A percentile compares a stretch with the other conserved stretches of the same genome.
These are phyloP conservation scores for Lordiphosa stackelbergi DNA, from an alignment of 1,140 invertebrate genomes.

Conservation along the genomic window DNA sequence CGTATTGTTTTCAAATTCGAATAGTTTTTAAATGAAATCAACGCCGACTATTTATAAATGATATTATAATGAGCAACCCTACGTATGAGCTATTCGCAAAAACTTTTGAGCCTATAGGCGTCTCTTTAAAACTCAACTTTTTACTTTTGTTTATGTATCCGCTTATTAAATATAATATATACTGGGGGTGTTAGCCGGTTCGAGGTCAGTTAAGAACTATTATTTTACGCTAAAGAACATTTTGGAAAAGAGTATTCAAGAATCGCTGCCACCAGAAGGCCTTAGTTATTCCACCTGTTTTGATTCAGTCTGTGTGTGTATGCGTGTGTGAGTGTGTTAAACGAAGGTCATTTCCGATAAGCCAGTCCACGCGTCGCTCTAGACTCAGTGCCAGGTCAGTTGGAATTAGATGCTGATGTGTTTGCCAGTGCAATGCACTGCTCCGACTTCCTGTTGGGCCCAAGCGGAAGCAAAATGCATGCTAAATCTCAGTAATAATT, in stretches of 20 bases:
- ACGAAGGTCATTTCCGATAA: constrained; percentile 70
- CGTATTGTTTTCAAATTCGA: too few species aligned
- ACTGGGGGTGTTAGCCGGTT: too few species aligned
- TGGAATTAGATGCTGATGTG: constrained; percentile 18
- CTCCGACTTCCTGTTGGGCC: constrained; percentile 41
- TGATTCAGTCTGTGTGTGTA: constrained; percentile 23
- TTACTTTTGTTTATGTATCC: too few species aligned
- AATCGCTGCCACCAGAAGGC: background rate
- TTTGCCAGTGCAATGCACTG: constrained; percentile 47
- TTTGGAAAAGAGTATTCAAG: background rate
- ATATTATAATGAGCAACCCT: too few species aligned
- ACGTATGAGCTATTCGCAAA: too few species aligned
- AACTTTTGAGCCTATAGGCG: too few species aligned
- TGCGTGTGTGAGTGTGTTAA: constrained; percentile 26
- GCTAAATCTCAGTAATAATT: constrained; percentile 16
- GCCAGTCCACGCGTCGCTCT: constrained; percentile 22
- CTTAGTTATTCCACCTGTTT: constrained; percentile 15
- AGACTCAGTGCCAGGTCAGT: constrained; percentile 11
- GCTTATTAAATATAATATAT: too few species aligned
- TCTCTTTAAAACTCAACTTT: too few species aligned
- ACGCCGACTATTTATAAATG: too few species aligned
- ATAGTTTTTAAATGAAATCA: too few species aligned
- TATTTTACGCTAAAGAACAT: too few species aligned
- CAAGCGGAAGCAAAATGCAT: constrained; percentile 32
- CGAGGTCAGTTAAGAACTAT: too few species aligned